Percentiles rank a stretch among this genome's conserved stretches.
Evolutionary conservation across 2,113 vertebrate genomes (phyloP).

Genomic region (Clinocottus analis): DNA sequence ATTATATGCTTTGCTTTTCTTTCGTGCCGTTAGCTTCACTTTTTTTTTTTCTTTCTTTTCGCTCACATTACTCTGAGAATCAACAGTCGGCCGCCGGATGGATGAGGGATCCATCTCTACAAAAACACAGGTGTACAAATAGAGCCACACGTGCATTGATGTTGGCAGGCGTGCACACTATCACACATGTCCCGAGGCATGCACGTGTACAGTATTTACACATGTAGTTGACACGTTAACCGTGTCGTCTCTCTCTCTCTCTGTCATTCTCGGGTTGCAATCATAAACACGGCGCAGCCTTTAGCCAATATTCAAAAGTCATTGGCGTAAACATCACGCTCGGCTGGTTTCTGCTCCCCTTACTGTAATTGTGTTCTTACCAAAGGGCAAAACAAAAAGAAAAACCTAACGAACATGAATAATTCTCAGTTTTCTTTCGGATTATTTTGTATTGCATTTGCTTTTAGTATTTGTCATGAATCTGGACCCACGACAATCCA

Average conservation of each 20-base stretch:
- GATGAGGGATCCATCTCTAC: slow-evolving; percentile 10
- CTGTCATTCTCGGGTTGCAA: not conserved
- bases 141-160: slow-evolving; percentile 26
- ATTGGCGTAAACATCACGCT: slow-evolving; percentile 8
- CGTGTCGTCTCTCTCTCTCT: not conserved
- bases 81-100: slow-evolving; percentile 6
- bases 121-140: slow-evolving; percentile 45
- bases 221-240: slow-evolving; percentile 16
- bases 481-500: slow-evolving; percentile 12
- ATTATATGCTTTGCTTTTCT: slow-evolving; percentile 21
- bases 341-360: slow-evolving; percentile 8
- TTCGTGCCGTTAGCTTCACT: not conserved
- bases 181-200: not conserved
- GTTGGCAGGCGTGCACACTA: not conserved
- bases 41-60: not conserved
- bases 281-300: slow-evolving; percentile 9
- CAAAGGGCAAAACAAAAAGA: not conserved
- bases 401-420: slow-evolving; percentile 13
- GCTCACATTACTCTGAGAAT: not conserved
- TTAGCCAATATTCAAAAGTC: slow-evolving; percentile 16
- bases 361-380: slow-evolving; percentile 15
- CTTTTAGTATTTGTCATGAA: slow-evolving; percentile 36
- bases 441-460: slow-evolving; percentile 8
- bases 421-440: not conserved
- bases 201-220: slow-evolving; percentile 38